Conservation (phyloP, 1,140 invertebrate species). For the Zaprionus gabonicus region DNA sequence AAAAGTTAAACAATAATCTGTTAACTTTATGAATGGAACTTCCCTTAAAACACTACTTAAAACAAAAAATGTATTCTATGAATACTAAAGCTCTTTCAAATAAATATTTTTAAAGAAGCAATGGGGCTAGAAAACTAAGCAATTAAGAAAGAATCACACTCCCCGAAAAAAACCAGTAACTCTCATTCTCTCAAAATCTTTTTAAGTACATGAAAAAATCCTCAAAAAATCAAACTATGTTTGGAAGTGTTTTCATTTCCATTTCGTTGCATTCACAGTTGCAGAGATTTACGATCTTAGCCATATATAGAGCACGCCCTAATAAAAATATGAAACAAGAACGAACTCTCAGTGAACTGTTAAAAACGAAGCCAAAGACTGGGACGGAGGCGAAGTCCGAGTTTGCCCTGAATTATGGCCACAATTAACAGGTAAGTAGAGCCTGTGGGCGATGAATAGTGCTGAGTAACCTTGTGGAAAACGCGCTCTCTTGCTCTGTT, state of each 20-base stretch:
- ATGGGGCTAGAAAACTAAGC: too few relatives aligned
- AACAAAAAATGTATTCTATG: too few relatives aligned
- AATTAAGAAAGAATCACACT: too few relatives aligned
- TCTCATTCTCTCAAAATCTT: background rate
- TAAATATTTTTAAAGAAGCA: too few relatives aligned
- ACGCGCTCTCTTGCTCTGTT: background rate
- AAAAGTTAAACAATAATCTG: too few relatives aligned
- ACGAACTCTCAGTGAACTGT: slow-evolving; percentile 11
- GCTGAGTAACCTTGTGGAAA: slow-evolving; percentile 64
- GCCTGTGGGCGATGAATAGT: slow-evolving; percentile 38
- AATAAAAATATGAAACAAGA: slow-evolving; percentile 46
- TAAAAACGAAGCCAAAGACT: slow-evolving; percentile 32
- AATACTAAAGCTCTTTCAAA: too few relatives aligned
- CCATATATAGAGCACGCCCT: slow-evolving; percentile 28
- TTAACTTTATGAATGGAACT: too few relatives aligned
- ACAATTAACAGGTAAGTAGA: slow-evolving; percentile 74
- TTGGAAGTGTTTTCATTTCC: background rate
- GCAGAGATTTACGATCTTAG: slow-evolving; percentile 27
- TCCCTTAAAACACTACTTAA: too few relatives aligned
- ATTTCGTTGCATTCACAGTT: background rate
- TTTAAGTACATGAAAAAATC: background rate
- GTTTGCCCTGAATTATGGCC: slow-evolving; percentile 51
- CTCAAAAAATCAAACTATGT: background rate
- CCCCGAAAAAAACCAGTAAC: too few relatives aligned
- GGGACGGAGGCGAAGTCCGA: background rate